A percentile compares a stretch with the other conserved stretches of the same genome.
These are phyloP conservation scores for Ennomos quercinarius DNA, from an alignment of 2,888 invertebrate genomes.

Conservation along the genomic window DNA sequence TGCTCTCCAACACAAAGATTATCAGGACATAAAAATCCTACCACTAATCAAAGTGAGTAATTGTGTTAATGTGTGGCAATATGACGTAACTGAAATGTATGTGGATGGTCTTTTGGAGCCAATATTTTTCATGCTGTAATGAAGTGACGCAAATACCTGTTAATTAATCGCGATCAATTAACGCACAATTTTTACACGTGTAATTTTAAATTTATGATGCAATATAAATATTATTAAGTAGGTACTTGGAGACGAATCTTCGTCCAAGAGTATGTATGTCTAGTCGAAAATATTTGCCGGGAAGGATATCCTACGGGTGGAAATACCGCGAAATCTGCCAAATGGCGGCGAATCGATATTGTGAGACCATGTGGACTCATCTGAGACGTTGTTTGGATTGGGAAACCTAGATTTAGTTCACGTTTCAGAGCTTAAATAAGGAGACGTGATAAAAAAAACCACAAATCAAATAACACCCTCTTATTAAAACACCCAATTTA, in stretches of 20 bases:
- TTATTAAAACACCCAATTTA: too few species aligned
- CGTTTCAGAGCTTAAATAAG: too few species aligned
- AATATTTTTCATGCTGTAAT: slow-evolving; percentile 9
- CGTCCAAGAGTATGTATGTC: not conserved
- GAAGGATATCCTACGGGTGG: not conserved
- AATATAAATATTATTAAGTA: slow-evolving; percentile 25
- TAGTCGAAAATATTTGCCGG: not conserved
- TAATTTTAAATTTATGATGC: slow-evolving; percentile 26
- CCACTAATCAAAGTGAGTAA: slow-evolving; percentile 74
- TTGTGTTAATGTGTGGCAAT: not conserved
- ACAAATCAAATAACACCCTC: too few species aligned
- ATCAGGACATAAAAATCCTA: slow-evolving; percentile 77
- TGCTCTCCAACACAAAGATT: slow-evolving; percentile 47
- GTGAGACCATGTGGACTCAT: slow-evolving; percentile 55
- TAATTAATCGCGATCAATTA: slow-evolving; percentile 35
- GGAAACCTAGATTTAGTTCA: not conserved
- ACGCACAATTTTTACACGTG: slow-evolving; percentile 5
- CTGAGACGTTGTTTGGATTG: not conserved
- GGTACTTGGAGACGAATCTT: too few species aligned
- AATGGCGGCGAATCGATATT: slow-evolving; percentile 75
- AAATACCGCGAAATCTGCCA: slow-evolving; percentile 50
- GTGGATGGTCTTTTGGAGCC: not conserved
- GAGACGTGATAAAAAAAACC: too few species aligned
- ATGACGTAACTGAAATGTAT: not conserved
- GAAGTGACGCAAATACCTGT: slow-evolving; percentile 7